Base-by-base conservation (phyloP, 2,797 vertebrate species). In the Chelonia mydas region DNA sequence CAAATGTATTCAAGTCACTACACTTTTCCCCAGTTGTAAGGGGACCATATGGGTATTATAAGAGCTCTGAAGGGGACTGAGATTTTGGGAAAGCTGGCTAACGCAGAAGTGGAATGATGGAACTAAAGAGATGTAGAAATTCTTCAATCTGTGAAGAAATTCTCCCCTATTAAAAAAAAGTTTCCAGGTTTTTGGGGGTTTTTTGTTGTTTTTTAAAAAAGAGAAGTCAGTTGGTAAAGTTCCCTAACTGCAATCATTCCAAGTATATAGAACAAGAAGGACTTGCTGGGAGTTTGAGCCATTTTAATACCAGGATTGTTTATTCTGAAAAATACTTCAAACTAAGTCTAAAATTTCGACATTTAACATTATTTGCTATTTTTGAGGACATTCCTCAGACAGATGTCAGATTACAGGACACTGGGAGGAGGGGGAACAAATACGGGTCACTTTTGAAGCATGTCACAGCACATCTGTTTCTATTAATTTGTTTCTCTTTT, bases 201-300 rank as follows among this genome's bases (percentile, higher is more conserved):
- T 53, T 16, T 51, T 51, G 51, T 51, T 41, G 41, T 55, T 27
- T 33, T 89, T 47, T 5, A 41, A 41, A 41, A 83, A 86, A 25
- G 5, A 5, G 61, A 11, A 11, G 7, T 37, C 2, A 84, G 0
- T 19, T 2, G 54, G 5, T 65, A 50, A 25, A 74, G 25, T 21
- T 86, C 15, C 59, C 7, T 74, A 28, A 31, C 21, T 59, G 50
- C 55, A 27, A 83, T 0, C 0, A 3, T 5, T 65, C 61, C 33
- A n/a, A 19, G 7, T 68, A 68, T 19, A 68, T 83, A 81, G 21
- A 77, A 77, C 1, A 25, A 19, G 28, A 81, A 85, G 9, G 5
- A 72, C 4, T 53, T 81, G 9, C 7, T 45, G 21, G 37, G 33
- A 88, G 33, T n/a, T 77, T 10, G 76, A 89, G 31, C 47, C 83